Base-by-base conservation (phyloP, 2,113 vertebrate genomes). In the Paradoxurus hermaphroditus region DNA sequence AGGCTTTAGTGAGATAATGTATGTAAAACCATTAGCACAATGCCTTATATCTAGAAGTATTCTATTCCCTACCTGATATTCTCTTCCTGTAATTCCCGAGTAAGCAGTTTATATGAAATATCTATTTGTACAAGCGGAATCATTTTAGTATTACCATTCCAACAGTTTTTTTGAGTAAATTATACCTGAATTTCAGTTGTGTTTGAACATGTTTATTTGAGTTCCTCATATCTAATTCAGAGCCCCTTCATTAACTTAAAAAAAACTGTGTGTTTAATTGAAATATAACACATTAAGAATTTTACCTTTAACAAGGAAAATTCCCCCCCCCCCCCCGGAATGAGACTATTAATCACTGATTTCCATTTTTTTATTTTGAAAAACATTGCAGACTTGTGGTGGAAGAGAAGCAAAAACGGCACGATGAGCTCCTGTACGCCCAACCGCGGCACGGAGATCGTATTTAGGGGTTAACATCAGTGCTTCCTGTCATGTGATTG, bases 401-500 rank as follows among this genome's bases (percentile, higher is more conserved):
- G 41, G 14, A 77, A 46, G 79, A 88, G 23, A 90, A 90, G 31
- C 34, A 78, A 73, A 85, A 90, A 70, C 73, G 85, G 25, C 44
- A 27, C 1, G 41, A 2, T 85, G 44, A 89, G 59, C 44, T 85
- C 53, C 16, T 88, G 0, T 88, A 41, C 29, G 73, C 27, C 27
- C 4, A 81, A 89, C 29, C 59, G 46, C 10, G 39, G 25, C 36
- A 68, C 1, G 77, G 1, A 63, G 53, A 68, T 65, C 11, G 31
- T 89, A 62, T 75, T 77, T 86, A 93, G 73, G 36, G 85, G 84
- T 90, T 89, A 92, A 86, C 29, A 70, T 82, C 77, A 90, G 34
- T 92, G 81, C 29, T 41, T 77, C 29, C 44, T 75, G 0, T 56
- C 53, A 73, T 10, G 46, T 68, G 59, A 75, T 90, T 68, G 75